Conservation (phyloP, 2,888 invertebrate species). For the Leucoma salicis region DNA sequence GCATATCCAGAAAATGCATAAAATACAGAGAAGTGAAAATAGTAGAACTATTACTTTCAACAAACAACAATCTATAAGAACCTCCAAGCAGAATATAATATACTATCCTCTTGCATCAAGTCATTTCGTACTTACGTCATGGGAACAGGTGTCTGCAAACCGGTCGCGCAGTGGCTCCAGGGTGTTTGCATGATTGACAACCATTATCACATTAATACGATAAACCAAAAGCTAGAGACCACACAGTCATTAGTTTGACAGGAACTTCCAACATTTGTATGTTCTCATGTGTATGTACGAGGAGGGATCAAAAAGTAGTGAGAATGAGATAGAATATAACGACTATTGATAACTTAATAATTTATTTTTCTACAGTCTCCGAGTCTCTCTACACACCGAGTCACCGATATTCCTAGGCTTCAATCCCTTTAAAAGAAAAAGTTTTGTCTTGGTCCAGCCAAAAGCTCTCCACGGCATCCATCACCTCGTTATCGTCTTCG, state of each 20-base stretch:
- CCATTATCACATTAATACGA: constrained; percentile 80
- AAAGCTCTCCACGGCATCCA: no score
- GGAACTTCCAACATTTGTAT: constrained; percentile 58
- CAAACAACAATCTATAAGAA: constrained; percentile 71
- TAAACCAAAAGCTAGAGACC: constrained; percentile 68
- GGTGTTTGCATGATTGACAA: constrained; percentile 80
- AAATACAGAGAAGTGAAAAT: constrained; percentile 59
- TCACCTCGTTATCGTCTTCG: no score
- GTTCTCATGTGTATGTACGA: no score
- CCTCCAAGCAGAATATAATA: constrained; percentile 54
- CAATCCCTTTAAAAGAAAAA: no score
- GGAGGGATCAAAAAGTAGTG: no score
- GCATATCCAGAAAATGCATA: constrained; percentile 70
- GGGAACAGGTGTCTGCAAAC: constrained; percentile 65
- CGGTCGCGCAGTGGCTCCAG: constrained; percentile 69
- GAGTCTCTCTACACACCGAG: no score
- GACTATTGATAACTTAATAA: no score
- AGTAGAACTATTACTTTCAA: constrained; percentile 56
- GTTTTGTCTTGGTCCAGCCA: no score
- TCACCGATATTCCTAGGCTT: no score
- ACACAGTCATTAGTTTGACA: constrained; percentile 46
- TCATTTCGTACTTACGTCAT: constrained; percentile 73
- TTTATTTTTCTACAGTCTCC: no score
- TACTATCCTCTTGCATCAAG: constrained; percentile 65
- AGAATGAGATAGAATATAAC: no score